Conservation (phyloP, 2,797 vertebrate species). For the Melanotaenia boesemani region DNA sequence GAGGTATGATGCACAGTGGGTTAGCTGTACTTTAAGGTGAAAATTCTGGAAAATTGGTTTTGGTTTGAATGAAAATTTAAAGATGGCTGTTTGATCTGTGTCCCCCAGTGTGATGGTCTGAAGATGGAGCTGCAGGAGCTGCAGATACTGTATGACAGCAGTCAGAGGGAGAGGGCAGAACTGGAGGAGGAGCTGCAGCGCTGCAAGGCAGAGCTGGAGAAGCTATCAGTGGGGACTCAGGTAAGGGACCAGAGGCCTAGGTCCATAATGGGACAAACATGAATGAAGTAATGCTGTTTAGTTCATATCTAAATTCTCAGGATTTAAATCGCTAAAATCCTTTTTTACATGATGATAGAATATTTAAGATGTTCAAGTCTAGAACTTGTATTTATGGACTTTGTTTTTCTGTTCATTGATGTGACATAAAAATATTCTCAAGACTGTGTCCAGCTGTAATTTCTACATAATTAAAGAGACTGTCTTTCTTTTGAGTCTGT, state of each 20-base stretch:
- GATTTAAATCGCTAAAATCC: background rate
- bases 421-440: background rate
- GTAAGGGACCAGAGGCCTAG: slow-evolving; percentile 61
- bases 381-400: background rate
- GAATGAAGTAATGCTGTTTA: background rate
- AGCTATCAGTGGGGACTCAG: slow-evolving; percentile 80
- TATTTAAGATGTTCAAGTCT: background rate
- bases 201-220: slow-evolving; percentile 90
- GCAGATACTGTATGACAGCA: slow-evolving; percentile 84
- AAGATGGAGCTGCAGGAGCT: slow-evolving; percentile 85
- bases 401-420: background rate
- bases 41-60: background rate
- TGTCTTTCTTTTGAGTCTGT: slow-evolving; percentile 29
- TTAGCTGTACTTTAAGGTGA: background rate
- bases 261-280: background rate
- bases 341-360: background rate
- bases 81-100: slow-evolving; percentile 13
- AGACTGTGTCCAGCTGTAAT: background rate
- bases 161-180: slow-evolving; percentile 85
- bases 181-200: slow-evolving; percentile 88
- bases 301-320: background rate
- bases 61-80: background rate
- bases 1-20: slow-evolving; percentile 71
- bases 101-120: slow-evolving; percentile 82
- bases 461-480: slow-evolving; percentile 28